Percentiles rank a stretch among this genome's conserved stretches.
Conservation (phyloP, 1,140 invertebrate species). For the Nephila pilipes region DNA sequence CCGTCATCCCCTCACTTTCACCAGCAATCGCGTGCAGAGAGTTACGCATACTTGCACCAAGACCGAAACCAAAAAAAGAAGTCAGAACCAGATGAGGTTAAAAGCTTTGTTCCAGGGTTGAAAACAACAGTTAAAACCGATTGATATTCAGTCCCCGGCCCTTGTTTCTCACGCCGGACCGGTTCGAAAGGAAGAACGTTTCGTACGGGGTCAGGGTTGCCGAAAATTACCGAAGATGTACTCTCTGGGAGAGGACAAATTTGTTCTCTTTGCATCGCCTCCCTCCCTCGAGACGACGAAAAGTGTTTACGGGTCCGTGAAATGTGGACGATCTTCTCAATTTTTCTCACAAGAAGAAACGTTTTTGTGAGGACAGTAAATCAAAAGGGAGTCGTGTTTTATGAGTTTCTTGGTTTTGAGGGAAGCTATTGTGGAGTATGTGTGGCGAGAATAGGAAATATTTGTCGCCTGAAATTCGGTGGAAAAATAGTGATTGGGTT, state of each 20-base stretch:
- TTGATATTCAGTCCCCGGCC: constrained; percentile 53
- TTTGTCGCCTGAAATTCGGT: neutral
- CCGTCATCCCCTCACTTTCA: neutral
- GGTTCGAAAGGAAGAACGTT: constrained; percentile 36
- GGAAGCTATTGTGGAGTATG: neutral
- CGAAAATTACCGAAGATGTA: constrained; percentile 31
- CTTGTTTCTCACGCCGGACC: constrained; percentile 68
- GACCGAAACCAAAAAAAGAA: neutral
- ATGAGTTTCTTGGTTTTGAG: neutral
- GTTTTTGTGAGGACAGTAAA: neutral
- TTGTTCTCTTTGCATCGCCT: neutral
- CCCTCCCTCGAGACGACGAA: neutral
- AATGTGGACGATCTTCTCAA: constrained; percentile 6
- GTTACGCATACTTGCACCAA: neutral
- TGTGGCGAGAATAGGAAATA: neutral
- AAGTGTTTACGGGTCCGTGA: constrained; percentile 40
- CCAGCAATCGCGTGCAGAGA: neutral
- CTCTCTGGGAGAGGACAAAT: neutral
- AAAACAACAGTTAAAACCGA: constrained; percentile 56
- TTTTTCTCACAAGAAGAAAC: constrained; percentile 8
- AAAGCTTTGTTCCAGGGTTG: constrained; percentile 58
- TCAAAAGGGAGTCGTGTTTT: neutral
- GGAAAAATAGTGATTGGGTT: neutral
- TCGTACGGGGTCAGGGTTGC: constrained; percentile 66
- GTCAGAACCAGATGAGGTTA: constrained; percentile 1